A percentile compares a stretch with the other conserved stretches of the same genome.
Evolutionary conservation across 30 jellyfish, hydroid and myxozoan species (phyloP).

Genomic region (Hydra vulgaris): DNA sequence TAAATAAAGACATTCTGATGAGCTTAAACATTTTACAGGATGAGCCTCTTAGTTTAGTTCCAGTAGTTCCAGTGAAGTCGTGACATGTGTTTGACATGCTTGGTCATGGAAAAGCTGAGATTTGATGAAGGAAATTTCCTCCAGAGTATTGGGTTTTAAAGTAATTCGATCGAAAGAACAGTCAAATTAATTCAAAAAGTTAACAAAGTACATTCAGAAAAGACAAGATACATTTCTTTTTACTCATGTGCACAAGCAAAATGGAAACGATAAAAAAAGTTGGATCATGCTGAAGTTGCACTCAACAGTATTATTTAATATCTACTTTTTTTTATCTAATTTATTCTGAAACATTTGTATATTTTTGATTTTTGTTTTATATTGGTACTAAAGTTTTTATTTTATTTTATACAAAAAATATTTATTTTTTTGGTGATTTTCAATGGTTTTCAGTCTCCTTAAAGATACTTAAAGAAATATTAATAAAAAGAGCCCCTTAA

Average conservation of each 20-base stretch:
- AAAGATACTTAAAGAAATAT: not conserved
- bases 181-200: not conserved
- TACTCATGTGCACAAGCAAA: not conserved
- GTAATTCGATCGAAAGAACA: not conserved
- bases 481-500: not conserved
- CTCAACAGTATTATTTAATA: not conserved
- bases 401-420: not conserved
- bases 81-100: not conserved
- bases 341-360: not conserved
- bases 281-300: not conserved
- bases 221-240: not conserved
- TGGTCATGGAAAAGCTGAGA: not conserved
- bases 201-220: not conserved
- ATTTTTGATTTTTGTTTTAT: not conserved
- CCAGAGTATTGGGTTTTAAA: not conserved
- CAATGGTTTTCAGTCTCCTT: not conserved
- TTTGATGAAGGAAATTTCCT: not conserved
- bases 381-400: not conserved
- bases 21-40: not conserved
- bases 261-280: not conserved
- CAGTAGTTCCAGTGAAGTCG: not conserved
- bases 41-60: not conserved
- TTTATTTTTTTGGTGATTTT: not conserved
- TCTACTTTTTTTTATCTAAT: no score
- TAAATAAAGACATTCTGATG: not conserved